A percentile compares a stretch with the other conserved stretches of the same genome.
phyloP scores from a whole-genome alignment of 2,888 invertebrate genomes.

The Cephus sareptanus region DNA sequence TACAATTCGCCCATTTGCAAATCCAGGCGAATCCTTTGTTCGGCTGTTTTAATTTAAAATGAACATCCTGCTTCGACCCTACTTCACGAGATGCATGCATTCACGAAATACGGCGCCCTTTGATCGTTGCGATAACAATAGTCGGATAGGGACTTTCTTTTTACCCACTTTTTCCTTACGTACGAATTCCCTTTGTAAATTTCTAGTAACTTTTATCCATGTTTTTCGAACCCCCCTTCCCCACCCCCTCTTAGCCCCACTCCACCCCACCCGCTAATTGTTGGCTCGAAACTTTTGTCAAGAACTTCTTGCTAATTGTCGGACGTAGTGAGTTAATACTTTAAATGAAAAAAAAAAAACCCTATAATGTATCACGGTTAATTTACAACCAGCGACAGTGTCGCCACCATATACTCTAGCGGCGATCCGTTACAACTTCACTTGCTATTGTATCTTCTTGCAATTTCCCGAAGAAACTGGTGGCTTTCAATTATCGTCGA shows the following conservation, averaged over 20 bases:
- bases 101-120: neutral
- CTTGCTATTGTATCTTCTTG: neutral
- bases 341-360: neutral
- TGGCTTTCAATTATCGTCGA: slow-evolving; percentile 5
- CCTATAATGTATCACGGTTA: neutral
- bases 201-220: neutral
- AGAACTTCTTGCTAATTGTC: neutral
- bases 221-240: too few species aligned
- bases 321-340: neutral
- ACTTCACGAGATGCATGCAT: neutral
- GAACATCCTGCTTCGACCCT: neutral
- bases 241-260: fast-evolving
- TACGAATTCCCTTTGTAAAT: neutral
- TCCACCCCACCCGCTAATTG: neutral
- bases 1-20: neutral
- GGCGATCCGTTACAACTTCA: neutral
- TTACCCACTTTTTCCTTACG: neutral
- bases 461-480: neutral
- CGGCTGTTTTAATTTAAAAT: neutral
- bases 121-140: neutral
- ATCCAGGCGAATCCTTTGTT: neutral
- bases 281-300: neutral
- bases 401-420: neutral
- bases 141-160: neutral
- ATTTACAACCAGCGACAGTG: neutral